Base-by-base conservation (phyloP, 2,797 vertebrate genomes). In the Microctenopoma lineatum region DNA sequence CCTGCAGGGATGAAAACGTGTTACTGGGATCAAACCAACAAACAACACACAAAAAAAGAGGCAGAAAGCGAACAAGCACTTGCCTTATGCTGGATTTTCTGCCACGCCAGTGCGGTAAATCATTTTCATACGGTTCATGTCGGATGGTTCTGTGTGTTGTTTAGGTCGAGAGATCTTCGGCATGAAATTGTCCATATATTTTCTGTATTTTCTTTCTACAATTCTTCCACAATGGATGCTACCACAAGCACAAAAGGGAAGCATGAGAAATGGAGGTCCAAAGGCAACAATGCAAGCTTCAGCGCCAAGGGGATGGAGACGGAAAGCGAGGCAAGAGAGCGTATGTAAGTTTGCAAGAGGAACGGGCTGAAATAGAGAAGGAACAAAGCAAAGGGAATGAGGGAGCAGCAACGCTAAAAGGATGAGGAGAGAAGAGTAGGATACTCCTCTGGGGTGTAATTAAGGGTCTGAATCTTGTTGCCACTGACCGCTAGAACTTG, bases 391-490 rank as follows among this genome's bases (percentile, higher is more conserved):
- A 75, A 81, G 70, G 50, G 44, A 61, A 73, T 38, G 59, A 56
- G 65, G 50, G 18, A 59, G 74, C 59, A 57, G 57, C 50, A 15
- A 74, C 41, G 69, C 82, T 66, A 69, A 70, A 59, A 66, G 32
- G 54, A 26, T 29, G 70, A 80, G 48, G 59, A 61, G 50, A 45
- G 45, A 61, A 15, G 61, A 67, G 36, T 61, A 56, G 13, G 46
- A 60, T 11, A 60, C 73, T 86, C 81, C 85, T 89, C 83, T 75
- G 84, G 87, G 87, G 80, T 84, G 81, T 86, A 90, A 91, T 91
- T 90, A 92, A 80, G 52, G 68, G 61, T 72, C 76, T 42, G 73
- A 75, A 83, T 80, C 68, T 63, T 73, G 80, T 80, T 80, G 27
- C 79, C 62, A 55, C 57, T 84, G 88, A 85, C 87, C 64, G 21